Evolutionary conservation across 2,888 invertebrate genomes (phyloP).

Genomic region (Listrodromus nycthemerus): DNA sequence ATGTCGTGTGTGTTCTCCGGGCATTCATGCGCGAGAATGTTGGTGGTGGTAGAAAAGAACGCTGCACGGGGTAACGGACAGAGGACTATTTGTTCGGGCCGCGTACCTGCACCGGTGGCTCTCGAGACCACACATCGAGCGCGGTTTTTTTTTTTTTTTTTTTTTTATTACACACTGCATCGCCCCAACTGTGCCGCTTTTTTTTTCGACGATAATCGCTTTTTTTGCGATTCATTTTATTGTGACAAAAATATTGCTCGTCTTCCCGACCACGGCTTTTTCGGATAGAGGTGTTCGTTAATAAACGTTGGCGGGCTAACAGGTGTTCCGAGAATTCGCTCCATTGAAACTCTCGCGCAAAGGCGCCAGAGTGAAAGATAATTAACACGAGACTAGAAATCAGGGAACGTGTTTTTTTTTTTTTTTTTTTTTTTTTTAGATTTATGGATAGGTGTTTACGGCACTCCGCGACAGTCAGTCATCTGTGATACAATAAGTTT

Average conservation of each 20-base stretch:
- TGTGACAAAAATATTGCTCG: neutral
- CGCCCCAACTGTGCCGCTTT: neutral
- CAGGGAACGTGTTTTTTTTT: neutral
- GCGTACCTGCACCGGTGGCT: slow-evolving; percentile 9
- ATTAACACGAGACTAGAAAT: neutral
- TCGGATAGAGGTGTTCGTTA: neutral
- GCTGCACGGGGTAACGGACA: neutral
- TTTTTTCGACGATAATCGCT: slow-evolving; percentile 25
- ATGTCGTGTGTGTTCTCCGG: neutral
- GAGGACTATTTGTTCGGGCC: slow-evolving; percentile 40
- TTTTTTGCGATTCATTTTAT: neutral
- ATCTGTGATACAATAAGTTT: neutral
- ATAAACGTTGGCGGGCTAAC: neutral
- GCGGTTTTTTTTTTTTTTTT: slow-evolving; percentile 10
- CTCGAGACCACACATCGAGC: slow-evolving; percentile 18
- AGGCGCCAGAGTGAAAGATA: neutral
- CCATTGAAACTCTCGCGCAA: neutral
- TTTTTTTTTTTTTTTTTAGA: neutral
- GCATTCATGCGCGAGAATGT: neutral
- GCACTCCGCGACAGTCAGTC: neutral
- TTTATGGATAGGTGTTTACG: no score
- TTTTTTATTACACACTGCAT: slow-evolving; percentile 23
- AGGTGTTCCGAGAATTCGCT: slow-evolving; percentile 14
- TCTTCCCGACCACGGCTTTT: neutral
- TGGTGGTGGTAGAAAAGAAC: neutral